A percentile compares a stretch with the other conserved stretches of the same genome.
Conservation (phyloP, 2,888 invertebrate genomes). For the Macropis europaea region DNA sequence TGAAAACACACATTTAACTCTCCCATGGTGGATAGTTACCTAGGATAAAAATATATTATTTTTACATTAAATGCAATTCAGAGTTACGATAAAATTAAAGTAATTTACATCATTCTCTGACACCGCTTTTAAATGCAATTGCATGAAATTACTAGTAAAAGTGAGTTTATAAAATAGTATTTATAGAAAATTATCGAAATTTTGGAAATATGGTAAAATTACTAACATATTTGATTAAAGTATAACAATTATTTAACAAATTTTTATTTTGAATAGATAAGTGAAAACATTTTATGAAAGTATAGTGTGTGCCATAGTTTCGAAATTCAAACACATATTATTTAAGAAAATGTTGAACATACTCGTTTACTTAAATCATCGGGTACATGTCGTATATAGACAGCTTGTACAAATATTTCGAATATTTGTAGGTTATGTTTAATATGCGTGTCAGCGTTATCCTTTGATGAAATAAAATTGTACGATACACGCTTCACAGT, state of each 20-base stretch:
- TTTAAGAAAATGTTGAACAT: not conserved
- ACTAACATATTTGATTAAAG: not conserved
- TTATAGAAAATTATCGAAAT: not conserved
- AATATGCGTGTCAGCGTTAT: not conserved
- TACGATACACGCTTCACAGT: not conserved
- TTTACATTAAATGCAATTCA: not conserved
- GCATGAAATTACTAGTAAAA: not conserved
- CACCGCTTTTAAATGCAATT: no score
- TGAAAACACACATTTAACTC: conserved; percentile 90
- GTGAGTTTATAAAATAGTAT: not conserved
- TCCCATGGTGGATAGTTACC: conserved; percentile 66
- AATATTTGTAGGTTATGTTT: conserved; percentile 37
- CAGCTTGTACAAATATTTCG: not conserved
- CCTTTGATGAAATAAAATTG: not conserved
- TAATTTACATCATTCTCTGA: not conserved
- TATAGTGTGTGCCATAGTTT: not conserved
- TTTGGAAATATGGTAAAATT: not conserved
- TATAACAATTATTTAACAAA: not conserved
- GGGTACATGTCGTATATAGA: conserved; percentile 16
- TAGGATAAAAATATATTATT: not conserved
- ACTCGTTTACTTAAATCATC: conserved; percentile 23
- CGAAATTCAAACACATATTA: not conserved
- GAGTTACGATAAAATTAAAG: conserved; percentile 1
- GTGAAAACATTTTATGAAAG: not conserved
- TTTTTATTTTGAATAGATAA: not conserved